These are phyloP conservation scores for Chaenogobius annularis DNA, from an alignment of 2,113 vertebrate species.

Conservation along the genomic window DNA sequence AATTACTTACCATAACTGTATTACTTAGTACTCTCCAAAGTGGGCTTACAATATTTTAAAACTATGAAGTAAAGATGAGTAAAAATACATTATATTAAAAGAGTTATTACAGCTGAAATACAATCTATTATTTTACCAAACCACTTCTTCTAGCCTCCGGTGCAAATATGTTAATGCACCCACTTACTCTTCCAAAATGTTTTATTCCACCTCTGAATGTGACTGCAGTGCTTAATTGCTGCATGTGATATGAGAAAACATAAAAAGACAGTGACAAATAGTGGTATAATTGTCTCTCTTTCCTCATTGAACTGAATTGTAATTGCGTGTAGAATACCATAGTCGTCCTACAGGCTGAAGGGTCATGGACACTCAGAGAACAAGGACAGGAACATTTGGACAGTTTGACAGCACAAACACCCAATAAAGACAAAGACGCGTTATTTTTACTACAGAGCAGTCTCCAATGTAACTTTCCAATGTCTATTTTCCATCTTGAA, in stretches of 20 bases:
- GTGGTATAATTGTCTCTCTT: slow-evolving; percentile 47
- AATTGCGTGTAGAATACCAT: neutral
- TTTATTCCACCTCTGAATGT: slow-evolving; percentile 1
- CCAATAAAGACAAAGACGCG: slow-evolving; percentile 58
- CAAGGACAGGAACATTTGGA: slow-evolving; percentile 72
- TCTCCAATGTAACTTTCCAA: neutral
- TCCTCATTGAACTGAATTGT: slow-evolving; percentile 34
- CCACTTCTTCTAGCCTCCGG: neutral
- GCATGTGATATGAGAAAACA: slow-evolving; percentile 6
- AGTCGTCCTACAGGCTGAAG: slow-evolving; percentile 35
- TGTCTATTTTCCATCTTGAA: neutral
- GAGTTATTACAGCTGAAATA: neutral
- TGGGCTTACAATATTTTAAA: too few relatives aligned
- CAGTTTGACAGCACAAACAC: slow-evolving; percentile 71
- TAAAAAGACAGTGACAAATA: slow-evolving; percentile 26
- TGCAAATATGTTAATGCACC: neutral
- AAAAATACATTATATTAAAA: too few relatives aligned
- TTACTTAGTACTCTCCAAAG: neutral
- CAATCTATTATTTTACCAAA: neutral
- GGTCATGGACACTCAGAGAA: slow-evolving; percentile 68
- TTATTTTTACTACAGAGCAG: neutral
- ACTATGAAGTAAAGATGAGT: too few relatives aligned
- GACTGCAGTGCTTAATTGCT: neutral
- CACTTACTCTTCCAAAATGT: neutral
- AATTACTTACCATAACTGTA: too few relatives aligned